phyloP scores from a whole-genome alignment of 2,113 vertebrate species.

The Cyprinodon tularosa region DNA sequence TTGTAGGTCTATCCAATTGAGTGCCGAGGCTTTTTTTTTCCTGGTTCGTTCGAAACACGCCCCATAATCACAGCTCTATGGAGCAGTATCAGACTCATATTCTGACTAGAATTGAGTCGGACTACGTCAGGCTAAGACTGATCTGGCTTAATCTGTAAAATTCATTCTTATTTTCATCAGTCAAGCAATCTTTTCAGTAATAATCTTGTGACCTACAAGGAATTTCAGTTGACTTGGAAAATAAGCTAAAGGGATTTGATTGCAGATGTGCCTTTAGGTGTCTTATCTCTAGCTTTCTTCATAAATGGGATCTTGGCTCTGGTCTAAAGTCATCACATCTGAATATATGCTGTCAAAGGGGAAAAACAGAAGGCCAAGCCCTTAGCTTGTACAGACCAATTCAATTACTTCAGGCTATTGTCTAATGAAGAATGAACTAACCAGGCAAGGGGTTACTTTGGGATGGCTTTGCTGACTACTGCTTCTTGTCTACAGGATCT shows the following conservation, averaged over 20 bases:
- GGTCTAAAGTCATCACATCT: conserved; percentile 46
- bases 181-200: background rate
- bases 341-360: conserved; percentile 65
- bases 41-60: no score
- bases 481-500: conserved; percentile 76
- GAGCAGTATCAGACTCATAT: no score
- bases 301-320: conserved; percentile 19
- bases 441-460: conserved; percentile 69
- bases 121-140: no score
- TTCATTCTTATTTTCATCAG: background rate
- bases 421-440: conserved; percentile 74
- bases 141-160: no score
- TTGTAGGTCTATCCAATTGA: no score
- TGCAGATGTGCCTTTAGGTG: background rate
- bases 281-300: conserved; percentile 17
- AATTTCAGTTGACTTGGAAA: background rate
- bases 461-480: conserved; percentile 70
- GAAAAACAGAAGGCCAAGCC: conserved; percentile 61
- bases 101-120: no score
- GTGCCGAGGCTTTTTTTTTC: no score
- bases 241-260: background rate
- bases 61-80: no score
- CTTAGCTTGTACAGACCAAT: conserved; percentile 71
- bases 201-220: background rate
- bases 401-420: conserved; percentile 70